Base-by-base conservation (phyloP, 2,113 vertebrate genomes). In the Dicerorhinus sumatrensis region DNA sequence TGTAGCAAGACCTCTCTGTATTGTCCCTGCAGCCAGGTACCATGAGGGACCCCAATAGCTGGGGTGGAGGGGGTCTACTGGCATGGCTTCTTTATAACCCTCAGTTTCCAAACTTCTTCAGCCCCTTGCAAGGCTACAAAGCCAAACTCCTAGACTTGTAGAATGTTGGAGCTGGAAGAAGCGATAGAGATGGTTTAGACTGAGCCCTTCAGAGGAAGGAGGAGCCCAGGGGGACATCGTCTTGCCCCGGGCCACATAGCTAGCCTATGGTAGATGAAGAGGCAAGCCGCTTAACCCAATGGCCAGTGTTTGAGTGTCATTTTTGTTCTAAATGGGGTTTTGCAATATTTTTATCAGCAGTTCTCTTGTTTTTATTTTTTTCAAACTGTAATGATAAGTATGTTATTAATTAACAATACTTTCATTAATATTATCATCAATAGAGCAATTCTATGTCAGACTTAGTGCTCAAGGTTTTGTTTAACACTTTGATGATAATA, bases 1-100 rank as follows among this genome's bases (percentile, higher is more conserved):
- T 29, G 9, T 54, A 51, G 39, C 14, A 29, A 83, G 39, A 51
- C 42, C 10, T 20, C 27, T 89, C 21, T 17, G 11, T 14, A 8
- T 18, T 3, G 8, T 75, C 16, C 46, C 29, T 25, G 6, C 11
- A 56, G 29, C 39, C 33, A 36, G 60, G 60, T 42, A 21, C 29
- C 3, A 16, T 20, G 21, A 56, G 48, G 36, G 23, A 33, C 39
- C n/a, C 16, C 62, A 16, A 2, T 5, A 63, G 31, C 63, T 16
- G 4, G 42, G 72, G 29, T 13, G 1, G 58, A 65, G 58, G 51
- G n/a, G 16, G 31, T 21, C 83, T 54, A 1, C 5, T 0, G 18
- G 21, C 10, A 31, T 11, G 25, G 25, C 16, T 39, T 65, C 6
- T 0, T 23, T 33, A 0, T 9, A 11, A 6, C 25, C 10, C 60